Conservation (phyloP, 2,113 vertebrate species). For the Malurus alboscapulatus region DNA sequence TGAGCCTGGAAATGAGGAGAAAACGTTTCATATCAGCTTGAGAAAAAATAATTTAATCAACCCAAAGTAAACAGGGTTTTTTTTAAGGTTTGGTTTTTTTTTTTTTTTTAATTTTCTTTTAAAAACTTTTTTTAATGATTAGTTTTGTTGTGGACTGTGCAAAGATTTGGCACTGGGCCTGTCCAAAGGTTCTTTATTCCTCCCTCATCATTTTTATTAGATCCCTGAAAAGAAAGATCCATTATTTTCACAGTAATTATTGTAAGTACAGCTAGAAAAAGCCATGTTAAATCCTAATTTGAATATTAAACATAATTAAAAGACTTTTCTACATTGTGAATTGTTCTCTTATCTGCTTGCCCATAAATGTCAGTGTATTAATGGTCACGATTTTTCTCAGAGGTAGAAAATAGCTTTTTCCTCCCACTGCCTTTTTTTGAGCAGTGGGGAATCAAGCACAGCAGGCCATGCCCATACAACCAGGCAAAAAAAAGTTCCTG, state of each 20-base stretch:
- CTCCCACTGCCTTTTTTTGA: not conserved
- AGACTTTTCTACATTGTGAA: not conserved
- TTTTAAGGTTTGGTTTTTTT: not conserved
- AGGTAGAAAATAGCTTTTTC: not conserved
- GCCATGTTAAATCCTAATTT: not conserved
- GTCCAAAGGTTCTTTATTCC: not conserved
- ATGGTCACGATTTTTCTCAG: not conserved
- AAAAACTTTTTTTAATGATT: not conserved
- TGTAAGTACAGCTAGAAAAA: not conserved
- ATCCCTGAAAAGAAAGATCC: not conserved
- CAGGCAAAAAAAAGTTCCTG: not conserved
- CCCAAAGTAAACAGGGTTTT: not conserved
- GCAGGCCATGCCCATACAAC: not conserved
- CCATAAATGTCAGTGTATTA: not conserved
- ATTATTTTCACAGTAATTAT: not conserved
- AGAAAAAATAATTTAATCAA: not conserved
- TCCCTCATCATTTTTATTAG: not conserved
- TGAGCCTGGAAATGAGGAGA: not conserved
- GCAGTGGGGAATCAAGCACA: not conserved
- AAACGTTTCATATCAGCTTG: not conserved
- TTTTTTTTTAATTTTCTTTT: not conserved
- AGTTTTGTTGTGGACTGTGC: not conserved
- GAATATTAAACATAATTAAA: slow-evolving; percentile 36
- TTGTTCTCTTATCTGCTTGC: not conserved
- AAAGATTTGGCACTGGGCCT: not conserved